These are phyloP conservation scores for Cataglyphis hispanica DNA, from an alignment of 1,140 invertebrate genomes.

Conservation along the genomic window DNA sequence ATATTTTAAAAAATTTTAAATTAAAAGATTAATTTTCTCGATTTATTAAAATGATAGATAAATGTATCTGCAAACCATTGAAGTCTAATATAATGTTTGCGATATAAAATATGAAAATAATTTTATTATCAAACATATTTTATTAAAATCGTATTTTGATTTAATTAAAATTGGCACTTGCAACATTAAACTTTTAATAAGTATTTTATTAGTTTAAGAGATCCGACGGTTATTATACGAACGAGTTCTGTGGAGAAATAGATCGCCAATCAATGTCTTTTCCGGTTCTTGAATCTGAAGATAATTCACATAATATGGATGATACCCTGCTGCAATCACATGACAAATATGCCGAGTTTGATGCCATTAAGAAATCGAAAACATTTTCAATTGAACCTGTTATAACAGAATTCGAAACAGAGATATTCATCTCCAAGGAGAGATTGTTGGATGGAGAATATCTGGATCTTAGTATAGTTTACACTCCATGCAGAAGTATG, in stretches of 20 bases:
- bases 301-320: not conserved
- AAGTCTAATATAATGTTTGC: not conserved
- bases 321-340: not conserved
- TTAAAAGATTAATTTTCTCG: not conserved
- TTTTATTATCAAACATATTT: not conserved
- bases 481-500: conserved; percentile 80
- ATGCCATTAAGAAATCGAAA: conserved; percentile 56
- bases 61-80: not conserved
- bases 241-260: conserved; percentile 76
- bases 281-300: conserved; percentile 37
- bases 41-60: not conserved
- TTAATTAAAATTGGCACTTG: not conserved
- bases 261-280: conserved; percentile 51
- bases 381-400: conserved; percentile 17
- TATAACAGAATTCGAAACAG: conserved; percentile 72
- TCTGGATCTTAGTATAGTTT: conserved; percentile 78
- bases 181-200: conserved; percentile 13
- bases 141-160: not conserved
- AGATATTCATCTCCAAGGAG: conserved; percentile 80
- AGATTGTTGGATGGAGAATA: conserved; percentile 62
- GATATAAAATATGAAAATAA: not conserved
- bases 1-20: not conserved
- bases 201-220: conserved; percentile 76
- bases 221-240: conserved; percentile 68
- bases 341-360: conserved; percentile 43